Evolutionary conservation across 2,797 vertebrate genomes (phyloP).

Genomic region (Paramormyrops hopkinsi): DNA sequence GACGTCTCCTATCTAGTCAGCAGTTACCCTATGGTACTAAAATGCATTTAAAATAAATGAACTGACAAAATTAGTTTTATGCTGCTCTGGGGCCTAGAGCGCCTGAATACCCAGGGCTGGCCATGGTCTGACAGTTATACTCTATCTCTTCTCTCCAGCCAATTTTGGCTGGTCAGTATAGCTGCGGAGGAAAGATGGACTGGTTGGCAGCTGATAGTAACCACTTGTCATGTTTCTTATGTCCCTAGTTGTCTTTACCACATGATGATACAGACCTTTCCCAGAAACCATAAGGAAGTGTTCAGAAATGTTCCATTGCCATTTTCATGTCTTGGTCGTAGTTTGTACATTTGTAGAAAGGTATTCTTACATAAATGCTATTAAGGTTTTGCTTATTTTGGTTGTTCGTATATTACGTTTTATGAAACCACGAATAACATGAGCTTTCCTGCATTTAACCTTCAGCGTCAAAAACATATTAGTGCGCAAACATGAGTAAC

Average conservation of each 20-base stretch:
- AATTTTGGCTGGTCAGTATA: background rate
- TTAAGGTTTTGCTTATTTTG: background rate
- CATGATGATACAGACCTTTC: conserved; percentile 4
- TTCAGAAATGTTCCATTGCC: background rate
- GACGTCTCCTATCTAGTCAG: background rate
- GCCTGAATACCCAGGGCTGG: background rate
- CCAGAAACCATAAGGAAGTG: conserved; percentile 8
- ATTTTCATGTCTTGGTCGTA: background rate
- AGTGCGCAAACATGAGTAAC: background rate
- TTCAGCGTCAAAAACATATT: background rate
- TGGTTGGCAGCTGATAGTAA: conserved; percentile 49
- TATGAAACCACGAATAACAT: background rate
- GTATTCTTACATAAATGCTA: background rate
- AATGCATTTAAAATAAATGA: background rate
- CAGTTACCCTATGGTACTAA: background rate
- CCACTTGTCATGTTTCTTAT: conserved; percentile 5
- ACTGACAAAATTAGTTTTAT: background rate
- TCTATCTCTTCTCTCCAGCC: conserved; percentile 7
- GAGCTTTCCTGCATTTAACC: background rate
- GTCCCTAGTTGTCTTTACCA: background rate
- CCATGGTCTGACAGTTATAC: background rate
- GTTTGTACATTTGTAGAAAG: background rate
- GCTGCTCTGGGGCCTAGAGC: background rate
- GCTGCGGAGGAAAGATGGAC: conserved; percentile 36
- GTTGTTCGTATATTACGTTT: background rate